Evolutionary conservation across 1,140 invertebrate genomes (phyloP).

Genomic region (Mizuhopecten yessoensis): DNA sequence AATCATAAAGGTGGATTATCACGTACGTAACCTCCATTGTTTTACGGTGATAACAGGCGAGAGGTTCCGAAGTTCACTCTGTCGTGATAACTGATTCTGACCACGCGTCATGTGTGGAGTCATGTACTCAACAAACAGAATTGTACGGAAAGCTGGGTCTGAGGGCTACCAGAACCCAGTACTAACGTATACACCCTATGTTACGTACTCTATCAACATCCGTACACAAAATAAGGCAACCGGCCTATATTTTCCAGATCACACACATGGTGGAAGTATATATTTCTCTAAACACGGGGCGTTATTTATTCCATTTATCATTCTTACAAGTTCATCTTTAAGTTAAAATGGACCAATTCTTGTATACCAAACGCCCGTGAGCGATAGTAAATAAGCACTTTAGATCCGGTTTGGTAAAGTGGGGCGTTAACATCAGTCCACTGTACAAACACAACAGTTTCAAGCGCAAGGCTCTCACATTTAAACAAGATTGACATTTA

Average conservation of each 20-base stretch:
- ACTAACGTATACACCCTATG: too few species aligned
- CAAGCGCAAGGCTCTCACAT: not conserved
- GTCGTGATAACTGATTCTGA: too few species aligned
- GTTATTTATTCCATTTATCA: not conserved
- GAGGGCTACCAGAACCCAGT: too few species aligned
- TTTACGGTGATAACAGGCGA: not conserved
- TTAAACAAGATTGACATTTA: not conserved
- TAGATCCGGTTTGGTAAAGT: not conserved
- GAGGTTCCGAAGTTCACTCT: not conserved
- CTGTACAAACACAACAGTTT: not conserved
- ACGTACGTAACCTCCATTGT: not conserved
- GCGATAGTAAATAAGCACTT: not conserved
- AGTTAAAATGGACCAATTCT: not conserved
- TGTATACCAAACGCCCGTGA: constrained; percentile 11
- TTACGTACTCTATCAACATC: too few species aligned
- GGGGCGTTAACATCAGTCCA: not conserved
- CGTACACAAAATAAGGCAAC: not conserved
- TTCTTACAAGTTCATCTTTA: constrained; percentile 26
- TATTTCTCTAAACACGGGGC: not conserved
- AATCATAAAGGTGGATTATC: not conserved
- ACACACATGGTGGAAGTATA: not conserved
- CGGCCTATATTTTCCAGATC: not conserved
- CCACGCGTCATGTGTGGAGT: too few species aligned
- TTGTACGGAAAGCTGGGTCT: too few species aligned
- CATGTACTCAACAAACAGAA: too few species aligned